phyloP scores from a whole-genome alignment of 2,888 invertebrate genomes.

The Volucella bombylans region DNA sequence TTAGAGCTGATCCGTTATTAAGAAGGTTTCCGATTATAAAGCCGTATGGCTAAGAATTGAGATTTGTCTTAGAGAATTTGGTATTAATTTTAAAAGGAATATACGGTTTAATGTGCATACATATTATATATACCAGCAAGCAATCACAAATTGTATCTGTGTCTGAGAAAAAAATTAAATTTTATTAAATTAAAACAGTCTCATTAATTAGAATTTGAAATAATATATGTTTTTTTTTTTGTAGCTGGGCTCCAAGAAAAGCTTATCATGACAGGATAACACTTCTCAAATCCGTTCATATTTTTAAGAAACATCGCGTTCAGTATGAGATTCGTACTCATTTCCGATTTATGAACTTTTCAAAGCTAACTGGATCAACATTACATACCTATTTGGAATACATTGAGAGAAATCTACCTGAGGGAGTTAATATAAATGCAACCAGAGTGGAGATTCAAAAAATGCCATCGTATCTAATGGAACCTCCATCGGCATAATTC shows the following conservation, averaged over 20 bases:
- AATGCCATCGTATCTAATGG: slow-evolving; percentile 84
- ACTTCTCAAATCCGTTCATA: slow-evolving; percentile 93
- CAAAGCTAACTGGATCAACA: slow-evolving; percentile 95
- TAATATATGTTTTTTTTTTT: slow-evolving; percentile 77
- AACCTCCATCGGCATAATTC: slow-evolving; percentile 79
- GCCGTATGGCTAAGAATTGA: too few relatives aligned
- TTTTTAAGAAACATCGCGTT: slow-evolving; percentile 95
- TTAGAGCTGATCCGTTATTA: too few relatives aligned
- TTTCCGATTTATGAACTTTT: slow-evolving; percentile 91
- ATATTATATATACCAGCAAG: too few relatives aligned
- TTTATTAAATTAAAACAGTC: too few relatives aligned
- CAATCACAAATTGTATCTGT: too few relatives aligned
- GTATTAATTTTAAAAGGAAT: too few relatives aligned
- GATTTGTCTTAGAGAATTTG: too few relatives aligned
- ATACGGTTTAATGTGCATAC: too few relatives aligned
- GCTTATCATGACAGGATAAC: slow-evolving; percentile 90
- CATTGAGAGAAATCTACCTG: slow-evolving; percentile 97
- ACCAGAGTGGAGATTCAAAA: slow-evolving; percentile 88
- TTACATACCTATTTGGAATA: slow-evolving; percentile 98
- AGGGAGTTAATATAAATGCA: slow-evolving; percentile 96
- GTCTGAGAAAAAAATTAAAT: too few relatives aligned
- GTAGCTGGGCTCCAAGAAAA: slow-evolving; percentile 89
- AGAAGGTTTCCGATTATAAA: too few relatives aligned
- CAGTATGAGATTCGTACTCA: slow-evolving; percentile 98
- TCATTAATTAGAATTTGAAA: too few relatives aligned